Evolutionary conservation across 2,113 vertebrate species (phyloP), one percentile per base, ranked within the genome.

Genomic region (Diphyllodes magnificus): DNA sequence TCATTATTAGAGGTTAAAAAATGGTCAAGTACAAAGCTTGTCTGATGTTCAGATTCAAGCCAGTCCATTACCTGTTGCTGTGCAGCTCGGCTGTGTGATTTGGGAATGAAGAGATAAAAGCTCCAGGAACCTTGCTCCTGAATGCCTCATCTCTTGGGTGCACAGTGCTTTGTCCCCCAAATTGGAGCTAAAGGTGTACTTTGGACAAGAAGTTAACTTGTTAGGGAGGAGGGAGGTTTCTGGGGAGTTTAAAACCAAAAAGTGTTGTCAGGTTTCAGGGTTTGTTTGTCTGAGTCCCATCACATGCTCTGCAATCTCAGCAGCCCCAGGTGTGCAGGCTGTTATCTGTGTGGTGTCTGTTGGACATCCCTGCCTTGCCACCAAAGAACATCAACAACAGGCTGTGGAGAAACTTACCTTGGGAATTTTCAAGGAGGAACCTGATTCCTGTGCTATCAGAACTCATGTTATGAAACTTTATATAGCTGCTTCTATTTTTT

Each of bases 341-440:
- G 10, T 78, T 96, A 94, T 95, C 95, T 69, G 11, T 95, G 92
- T 88, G 15, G 39, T 81, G 92, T 90, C 95, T 95, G 2, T 1
- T 27, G 27, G 4, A 4, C 82, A 7, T 47, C 73, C 47, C 54
- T 82, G 82, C 85, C 64, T 35, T 73, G 76, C 76, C 25, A 15
- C 59, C 14, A 21, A 27, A 11, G 14, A 70, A 37, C 40, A 63
- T 42, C 88, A 95, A 69, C 82, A 92, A 2, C 23, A 13, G 7
- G 0, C 20, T 42, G 42, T 4, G 47, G 54, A 66, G 37, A 59
- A 78, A 22, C 68, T 71, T 72, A 1, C 44, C 72, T 44, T 93
- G 88, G 60, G 80, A 92, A 23, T 63, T 91, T 88, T 50, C 71
- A 71, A 35, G 68, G 88, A 86, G 71, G 80, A 80, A 14, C 59